Base-by-base conservation (phyloP, 2,113 vertebrate genomes). In the Caloenas nicobarica region DNA sequence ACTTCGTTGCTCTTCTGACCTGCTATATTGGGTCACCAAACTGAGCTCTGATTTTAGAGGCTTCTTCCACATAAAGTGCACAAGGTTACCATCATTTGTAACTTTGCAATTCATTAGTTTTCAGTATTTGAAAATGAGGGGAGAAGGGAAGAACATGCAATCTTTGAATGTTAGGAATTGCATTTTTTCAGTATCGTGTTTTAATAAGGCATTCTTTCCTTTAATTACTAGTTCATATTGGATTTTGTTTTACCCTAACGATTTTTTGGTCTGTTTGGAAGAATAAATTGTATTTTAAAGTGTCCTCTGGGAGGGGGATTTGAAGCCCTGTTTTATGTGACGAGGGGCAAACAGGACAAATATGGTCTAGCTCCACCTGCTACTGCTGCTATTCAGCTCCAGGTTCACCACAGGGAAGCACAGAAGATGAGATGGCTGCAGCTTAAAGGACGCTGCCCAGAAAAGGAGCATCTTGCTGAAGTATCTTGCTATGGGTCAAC, bases 71-170 rank as follows among this genome's bases (percentile, higher is more conserved):
- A 48, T 18, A 91, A 36, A 81, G 95, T 91, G 93, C 40, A 42
- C 38, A 91, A 96, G 92, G 95, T 95, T 96, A 95, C 83, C 61
- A 46, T 97, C 69, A 91, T 96, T 92, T 51, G 10, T 57, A 92
- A 91, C 85, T 93, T 86, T 84, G 73, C 90, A 90, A 95, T 95
- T 96, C 95, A 93, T 97, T 94, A 95, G 82, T 88, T 96, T 92
- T 88, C 77, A 28, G 51, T 76, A 53, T 95, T 86, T 95, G 86
- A 93, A 91, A 72, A 95, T 81, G 80, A 90, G 24, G 56, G 64
- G 34, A 86, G 72, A 96, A 83, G 25, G 26, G 51, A 92, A 86
- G 90, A 86, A 65, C 34, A 57, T 29, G 34, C 31, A 57, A 88
- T 71, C 77, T 93, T 91, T 80, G 70, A 89, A 88, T 70, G 54